phyloP scores from a whole-genome alignment of 2,113 vertebrate species.

The Marmota flaviventris region DNA sequence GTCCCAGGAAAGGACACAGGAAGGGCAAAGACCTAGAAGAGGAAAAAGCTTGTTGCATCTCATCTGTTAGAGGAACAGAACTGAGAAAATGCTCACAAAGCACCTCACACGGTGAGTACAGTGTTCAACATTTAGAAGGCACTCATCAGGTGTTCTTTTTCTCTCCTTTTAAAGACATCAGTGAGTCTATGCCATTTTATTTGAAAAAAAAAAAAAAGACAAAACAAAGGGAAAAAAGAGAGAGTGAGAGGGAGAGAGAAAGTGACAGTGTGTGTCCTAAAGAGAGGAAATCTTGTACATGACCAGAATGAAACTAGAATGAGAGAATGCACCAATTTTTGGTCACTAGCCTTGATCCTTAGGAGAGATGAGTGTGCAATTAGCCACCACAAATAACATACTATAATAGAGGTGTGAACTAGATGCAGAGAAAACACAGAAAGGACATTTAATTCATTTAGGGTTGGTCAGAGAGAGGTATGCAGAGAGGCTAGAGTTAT shows the following conservation, averaged over 20 bases:
- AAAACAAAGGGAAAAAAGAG: not conserved
- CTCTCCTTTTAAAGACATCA: not conserved
- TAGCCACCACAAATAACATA: fast-evolving
- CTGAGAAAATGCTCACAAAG: not conserved
- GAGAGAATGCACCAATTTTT: not conserved
- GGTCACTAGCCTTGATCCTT: not conserved
- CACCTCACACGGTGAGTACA: not conserved
- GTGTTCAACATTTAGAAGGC: not conserved
- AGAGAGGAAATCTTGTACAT: not conserved
- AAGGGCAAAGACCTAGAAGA: not conserved
- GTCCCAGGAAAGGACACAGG: not conserved
- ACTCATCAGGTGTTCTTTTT: not conserved
- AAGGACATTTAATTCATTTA: not conserved
- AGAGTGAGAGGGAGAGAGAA: not conserved
- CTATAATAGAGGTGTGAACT: not conserved
- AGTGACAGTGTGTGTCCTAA: not conserved
- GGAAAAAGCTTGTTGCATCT: not conserved
- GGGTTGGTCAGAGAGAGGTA: not conserved
- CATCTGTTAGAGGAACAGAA: not conserved
- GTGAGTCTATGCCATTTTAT: not conserved
- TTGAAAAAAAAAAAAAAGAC: not conserved
- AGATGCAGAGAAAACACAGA: not conserved
- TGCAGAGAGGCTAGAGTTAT: not conserved
- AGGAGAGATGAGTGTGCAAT: not conserved
- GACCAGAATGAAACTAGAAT: not conserved